Evolutionary conservation across 1,140 invertebrate species (phyloP).

Genomic region (Euwallacea similis): DNA sequence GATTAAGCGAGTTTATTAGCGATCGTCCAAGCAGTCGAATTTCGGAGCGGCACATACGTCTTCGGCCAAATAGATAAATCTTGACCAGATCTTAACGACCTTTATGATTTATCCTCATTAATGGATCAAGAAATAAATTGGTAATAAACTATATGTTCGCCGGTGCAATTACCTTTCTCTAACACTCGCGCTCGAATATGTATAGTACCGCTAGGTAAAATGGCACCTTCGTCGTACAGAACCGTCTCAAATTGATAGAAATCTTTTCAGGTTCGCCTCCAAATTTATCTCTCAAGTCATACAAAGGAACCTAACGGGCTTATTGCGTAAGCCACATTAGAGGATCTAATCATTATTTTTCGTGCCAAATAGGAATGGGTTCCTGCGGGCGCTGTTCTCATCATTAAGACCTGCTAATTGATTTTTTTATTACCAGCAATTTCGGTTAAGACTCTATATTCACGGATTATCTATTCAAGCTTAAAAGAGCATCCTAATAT

Average conservation of each 20-base stretch:
- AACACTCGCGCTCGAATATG: constrained; percentile 34
- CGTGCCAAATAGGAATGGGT: constrained; percentile 5
- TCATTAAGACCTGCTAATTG: not conserved
- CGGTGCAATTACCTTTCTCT: constrained; percentile 38
- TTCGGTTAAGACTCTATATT: no score
- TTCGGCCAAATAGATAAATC: constrained; percentile 23
- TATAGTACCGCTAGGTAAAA: constrained; percentile 37
- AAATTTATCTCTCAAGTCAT: constrained; percentile 19
- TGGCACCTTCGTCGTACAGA: constrained; percentile 33
- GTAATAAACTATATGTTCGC: constrained; percentile 39
- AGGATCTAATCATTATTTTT: constrained; percentile 9
- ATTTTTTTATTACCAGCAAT: not conserved
- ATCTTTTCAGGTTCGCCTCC: constrained; percentile 23
- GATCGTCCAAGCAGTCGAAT: no score
- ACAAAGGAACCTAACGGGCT: constrained; percentile 23
- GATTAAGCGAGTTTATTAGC: no score
- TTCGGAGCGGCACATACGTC: not conserved
- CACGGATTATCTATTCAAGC: no score
- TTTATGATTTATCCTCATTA: constrained; percentile 38
- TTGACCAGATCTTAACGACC: constrained; percentile 9
- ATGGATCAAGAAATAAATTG: constrained; percentile 38
- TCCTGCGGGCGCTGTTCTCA: not conserved
- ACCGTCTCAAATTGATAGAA: constrained; percentile 37
- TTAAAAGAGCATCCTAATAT: no score
- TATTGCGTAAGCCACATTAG: constrained; percentile 14